Evolutionary conservation across 2,797 vertebrate species (phyloP).

Genomic region (Phrynocephalus vlangalii): DNA sequence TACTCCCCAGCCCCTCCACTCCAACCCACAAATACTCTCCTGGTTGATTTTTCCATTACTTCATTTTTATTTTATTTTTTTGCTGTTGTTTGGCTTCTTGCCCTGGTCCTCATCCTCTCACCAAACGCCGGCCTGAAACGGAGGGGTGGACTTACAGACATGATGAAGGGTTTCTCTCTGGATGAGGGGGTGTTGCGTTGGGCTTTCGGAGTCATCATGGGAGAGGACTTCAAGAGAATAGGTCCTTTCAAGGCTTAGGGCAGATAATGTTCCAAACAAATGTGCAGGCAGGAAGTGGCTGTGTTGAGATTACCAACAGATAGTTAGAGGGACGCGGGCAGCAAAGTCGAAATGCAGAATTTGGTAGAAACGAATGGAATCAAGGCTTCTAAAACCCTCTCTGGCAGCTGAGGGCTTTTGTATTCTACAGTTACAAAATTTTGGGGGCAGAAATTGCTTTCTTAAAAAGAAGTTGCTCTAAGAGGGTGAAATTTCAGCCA

Average conservation of each 20-base stretch:
- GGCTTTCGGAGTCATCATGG: not conserved
- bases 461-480: not conserved
- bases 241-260: too few relatives aligned
- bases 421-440: not conserved
- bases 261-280: too few relatives aligned
- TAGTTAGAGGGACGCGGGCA: not conserved
- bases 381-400: not conserved
- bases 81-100: conserved; percentile 27
- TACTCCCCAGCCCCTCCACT: not conserved
- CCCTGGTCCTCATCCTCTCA: conserved; percentile 30
- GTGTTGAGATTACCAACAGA: not conserved
- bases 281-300: not conserved
- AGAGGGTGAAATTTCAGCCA: not conserved
- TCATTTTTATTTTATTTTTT: conserved; percentile 37
- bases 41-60: conserved; percentile 45
- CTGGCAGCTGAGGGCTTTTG: too few relatives aligned
- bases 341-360: not conserved
- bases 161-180: not conserved
- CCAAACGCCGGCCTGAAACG: conserved; percentile 8
- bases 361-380: not conserved
- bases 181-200: not conserved
- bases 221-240: not conserved
- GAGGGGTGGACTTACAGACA: not conserved
- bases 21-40: not conserved
- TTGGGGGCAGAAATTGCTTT: not conserved